phyloP scores from a whole-genome alignment of 2,113 vertebrate genomes.

The Indicator maculatus region DNA sequence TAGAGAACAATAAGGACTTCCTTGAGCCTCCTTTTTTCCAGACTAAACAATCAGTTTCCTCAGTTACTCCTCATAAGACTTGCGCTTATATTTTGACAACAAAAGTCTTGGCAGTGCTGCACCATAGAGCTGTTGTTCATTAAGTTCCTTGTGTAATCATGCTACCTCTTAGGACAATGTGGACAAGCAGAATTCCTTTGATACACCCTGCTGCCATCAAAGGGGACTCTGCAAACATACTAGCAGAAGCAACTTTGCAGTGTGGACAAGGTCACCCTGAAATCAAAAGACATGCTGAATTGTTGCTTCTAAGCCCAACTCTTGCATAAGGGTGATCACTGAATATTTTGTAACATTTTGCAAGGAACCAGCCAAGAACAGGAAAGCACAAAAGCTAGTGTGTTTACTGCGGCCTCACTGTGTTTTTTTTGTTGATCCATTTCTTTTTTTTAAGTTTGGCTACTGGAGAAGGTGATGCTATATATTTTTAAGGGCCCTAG shows the following conservation, averaged over 20 bases:
- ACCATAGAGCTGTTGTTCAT: not conserved
- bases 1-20: not conserved
- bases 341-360: not conserved
- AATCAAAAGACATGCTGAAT: not conserved
- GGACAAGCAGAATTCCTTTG: not conserved
- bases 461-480: not conserved
- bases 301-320: not conserved
- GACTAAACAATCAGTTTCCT: not conserved
- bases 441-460: not conserved
- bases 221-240: not conserved
- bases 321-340: not conserved
- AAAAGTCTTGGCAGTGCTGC: not conserved
- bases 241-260: not conserved
- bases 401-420: not conserved
- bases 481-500: not conserved
- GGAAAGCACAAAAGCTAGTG: not conserved
- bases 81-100: not conserved
- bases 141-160: not conserved
- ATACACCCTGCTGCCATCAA: not conserved
- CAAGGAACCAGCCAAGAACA: not conserved
- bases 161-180: not conserved
- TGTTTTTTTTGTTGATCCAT: rapidly evolving
- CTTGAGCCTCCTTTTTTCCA: not conserved
- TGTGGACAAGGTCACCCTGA: not conserved
- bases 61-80: not conserved